Base-by-base conservation (phyloP, 2,797 vertebrate genomes). In the Micromesistius poutassou region DNA sequence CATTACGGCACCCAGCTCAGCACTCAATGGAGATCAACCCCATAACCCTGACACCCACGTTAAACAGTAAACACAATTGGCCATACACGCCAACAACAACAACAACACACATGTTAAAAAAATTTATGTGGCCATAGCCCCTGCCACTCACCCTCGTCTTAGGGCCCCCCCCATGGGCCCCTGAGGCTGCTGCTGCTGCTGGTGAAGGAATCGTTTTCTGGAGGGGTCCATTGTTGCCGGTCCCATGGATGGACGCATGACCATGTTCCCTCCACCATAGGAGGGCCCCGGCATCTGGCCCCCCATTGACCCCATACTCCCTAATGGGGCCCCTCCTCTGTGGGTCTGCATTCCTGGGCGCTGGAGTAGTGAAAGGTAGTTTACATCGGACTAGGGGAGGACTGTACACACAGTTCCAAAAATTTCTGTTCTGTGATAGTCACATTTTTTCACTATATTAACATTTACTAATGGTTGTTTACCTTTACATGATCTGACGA, bases 121-220 rank as follows among this genome's bases (percentile, higher is more conserved):
- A 76, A 80, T 74, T 75, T n/a, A 31, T 71, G 82, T 73, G 74
- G 75, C 76, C 36, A 78, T 75, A 72, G 42, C 79, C 50, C 68
- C 46, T 62, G 38, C 2, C 50, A 77, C 94, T 95, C 93, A 99
- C 98, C 97, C 96, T 85, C 97, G 94, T 85, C 97, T 91, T 2
- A 93, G 95, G 87, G 22, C 22, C 22, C 93, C 88, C 75, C 94
- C 92, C 89, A 95, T 88, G 0, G 91, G 94, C 80, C 95, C 96
- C 14, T 95, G 95, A 16, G 94, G 94, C 86, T 96, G 97, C 73
- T 89, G 72, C 33, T 73, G 72, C 35, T 73, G 94, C 12, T 95
- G 95, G 84, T 96, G 96, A 75, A 98, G 95, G 84, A 97, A 94
- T 30, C 98, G 94, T 85, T 99, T 99, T 86, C 97, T 93, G 19